A percentile compares a stretch with the other conserved stretches of the same genome.
These are phyloP conservation scores for Anoura caudifer DNA, from an alignment of 2,113 vertebrate genomes.

Conservation along the genomic window DNA sequence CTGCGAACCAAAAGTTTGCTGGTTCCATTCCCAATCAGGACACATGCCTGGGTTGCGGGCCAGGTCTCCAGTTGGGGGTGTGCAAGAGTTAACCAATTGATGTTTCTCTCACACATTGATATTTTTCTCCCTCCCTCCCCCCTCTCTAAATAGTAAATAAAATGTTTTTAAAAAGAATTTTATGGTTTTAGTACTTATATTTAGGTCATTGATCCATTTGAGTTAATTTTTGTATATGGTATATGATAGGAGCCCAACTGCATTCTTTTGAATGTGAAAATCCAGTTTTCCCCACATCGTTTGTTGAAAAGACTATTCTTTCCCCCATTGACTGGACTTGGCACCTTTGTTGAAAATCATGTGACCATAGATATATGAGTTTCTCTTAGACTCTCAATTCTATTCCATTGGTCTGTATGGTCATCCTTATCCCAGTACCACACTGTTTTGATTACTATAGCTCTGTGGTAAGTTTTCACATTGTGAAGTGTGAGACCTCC, in stretches of 20 bases:
- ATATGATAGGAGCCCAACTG: neutral
- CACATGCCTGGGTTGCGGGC: no score
- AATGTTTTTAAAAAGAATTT: slow-evolving; percentile 11
- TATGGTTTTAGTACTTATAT: neutral
- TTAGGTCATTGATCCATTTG: neutral
- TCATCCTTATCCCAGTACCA: neutral
- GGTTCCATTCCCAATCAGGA: no score
- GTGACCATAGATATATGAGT: neutral
- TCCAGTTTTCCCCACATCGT: neutral
- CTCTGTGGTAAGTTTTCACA: neutral
- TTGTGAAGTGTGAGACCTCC: neutral
- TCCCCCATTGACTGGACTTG: neutral
- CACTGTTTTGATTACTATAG: neutral
- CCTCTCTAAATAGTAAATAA: no score
- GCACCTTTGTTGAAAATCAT: neutral
- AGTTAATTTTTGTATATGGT: neutral
- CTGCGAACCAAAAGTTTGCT: no score
- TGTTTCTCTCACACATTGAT: no score
- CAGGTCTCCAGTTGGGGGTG: no score
- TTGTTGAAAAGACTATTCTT: neutral
- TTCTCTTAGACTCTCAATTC: neutral
- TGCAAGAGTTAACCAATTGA: no score
- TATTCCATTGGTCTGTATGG: neutral
- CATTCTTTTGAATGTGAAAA: neutral
- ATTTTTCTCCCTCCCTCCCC: no score